phyloP scores from a whole-genome alignment of 2,797 vertebrate genomes.

The Hyperoplus lanceolatus region DNA sequence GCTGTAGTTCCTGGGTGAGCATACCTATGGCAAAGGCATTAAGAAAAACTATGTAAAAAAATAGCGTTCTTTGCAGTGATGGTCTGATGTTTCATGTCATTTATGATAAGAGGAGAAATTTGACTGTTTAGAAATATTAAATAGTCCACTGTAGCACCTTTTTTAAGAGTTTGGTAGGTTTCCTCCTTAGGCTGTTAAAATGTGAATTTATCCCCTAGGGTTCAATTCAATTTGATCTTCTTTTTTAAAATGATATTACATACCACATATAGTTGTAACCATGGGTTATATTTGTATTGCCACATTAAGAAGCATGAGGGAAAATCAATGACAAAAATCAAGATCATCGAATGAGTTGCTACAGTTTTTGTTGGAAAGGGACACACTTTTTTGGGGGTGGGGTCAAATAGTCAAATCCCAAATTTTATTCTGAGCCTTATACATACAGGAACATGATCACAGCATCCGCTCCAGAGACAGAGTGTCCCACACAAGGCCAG shows the following conservation, averaged over 20 bases:
- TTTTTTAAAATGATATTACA: not conserved
- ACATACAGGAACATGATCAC: not conserved
- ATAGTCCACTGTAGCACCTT: too few species aligned
- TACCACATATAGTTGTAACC: too few species aligned
- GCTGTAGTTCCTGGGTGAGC: too few species aligned
- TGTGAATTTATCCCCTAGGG: not conserved
- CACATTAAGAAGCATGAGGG: not conserved
- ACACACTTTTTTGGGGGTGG: not conserved
- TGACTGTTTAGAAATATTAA: too few species aligned
- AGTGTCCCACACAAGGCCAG: constrained; percentile 40
- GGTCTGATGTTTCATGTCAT: too few species aligned
- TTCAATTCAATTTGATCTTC: not conserved
- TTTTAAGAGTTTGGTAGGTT: not conserved
- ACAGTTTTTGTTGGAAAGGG: not conserved
- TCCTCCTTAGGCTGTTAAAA: not conserved
- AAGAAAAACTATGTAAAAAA: too few species aligned
- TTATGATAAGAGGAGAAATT: too few species aligned
- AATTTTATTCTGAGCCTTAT: not conserved
- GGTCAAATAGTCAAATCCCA: too few species aligned
- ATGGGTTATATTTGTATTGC: not conserved
- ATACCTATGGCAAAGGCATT: too few species aligned
- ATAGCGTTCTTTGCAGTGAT: too few species aligned
- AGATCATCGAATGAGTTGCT: not conserved
- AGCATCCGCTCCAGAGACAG: not conserved
- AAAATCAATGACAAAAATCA: not conserved